These are phyloP conservation scores for Enteromius radiatus DNA, from an alignment of 2,797 vertebrate species.

Conservation along the genomic window DNA sequence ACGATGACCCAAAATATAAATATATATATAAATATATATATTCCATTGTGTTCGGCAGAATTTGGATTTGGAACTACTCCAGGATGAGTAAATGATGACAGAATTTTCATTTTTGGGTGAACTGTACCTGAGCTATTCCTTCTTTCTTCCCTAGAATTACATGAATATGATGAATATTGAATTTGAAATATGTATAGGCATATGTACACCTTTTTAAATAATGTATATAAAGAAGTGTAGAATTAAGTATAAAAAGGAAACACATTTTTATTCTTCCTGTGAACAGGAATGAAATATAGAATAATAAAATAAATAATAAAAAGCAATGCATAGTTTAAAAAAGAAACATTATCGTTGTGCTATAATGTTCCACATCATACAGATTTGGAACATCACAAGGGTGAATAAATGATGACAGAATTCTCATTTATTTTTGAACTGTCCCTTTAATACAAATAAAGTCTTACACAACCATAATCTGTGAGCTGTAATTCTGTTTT, in stretches of 20 bases:
- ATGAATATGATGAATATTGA: too few species aligned
- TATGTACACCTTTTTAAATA: too few species aligned
- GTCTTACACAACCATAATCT: conserved; percentile 47
- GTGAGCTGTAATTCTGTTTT: conserved; percentile 56
- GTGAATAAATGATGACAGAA: background rate
- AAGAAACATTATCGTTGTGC: background rate
- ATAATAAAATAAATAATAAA: background rate
- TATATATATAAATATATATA: too few species aligned
- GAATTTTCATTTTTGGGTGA: too few species aligned
- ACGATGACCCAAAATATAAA: too few species aligned
- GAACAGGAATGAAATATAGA: background rate
- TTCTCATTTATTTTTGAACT: background rate
- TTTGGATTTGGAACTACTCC: too few species aligned
- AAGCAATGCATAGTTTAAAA: background rate
- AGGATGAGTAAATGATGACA: too few species aligned
- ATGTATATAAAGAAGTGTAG: too few species aligned
- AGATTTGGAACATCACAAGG: background rate
- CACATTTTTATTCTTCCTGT: background rate
- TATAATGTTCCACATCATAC: background rate
- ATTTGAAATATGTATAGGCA: too few species aligned
- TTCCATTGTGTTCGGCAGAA: too few species aligned
- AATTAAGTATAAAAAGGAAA: background rate
- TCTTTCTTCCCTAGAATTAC: too few species aligned
- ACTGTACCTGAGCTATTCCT: too few species aligned
- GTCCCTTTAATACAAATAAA: background rate